Base-by-base conservation (phyloP, 2,888 invertebrate species). In the Eupithecia subumbrata region DNA sequence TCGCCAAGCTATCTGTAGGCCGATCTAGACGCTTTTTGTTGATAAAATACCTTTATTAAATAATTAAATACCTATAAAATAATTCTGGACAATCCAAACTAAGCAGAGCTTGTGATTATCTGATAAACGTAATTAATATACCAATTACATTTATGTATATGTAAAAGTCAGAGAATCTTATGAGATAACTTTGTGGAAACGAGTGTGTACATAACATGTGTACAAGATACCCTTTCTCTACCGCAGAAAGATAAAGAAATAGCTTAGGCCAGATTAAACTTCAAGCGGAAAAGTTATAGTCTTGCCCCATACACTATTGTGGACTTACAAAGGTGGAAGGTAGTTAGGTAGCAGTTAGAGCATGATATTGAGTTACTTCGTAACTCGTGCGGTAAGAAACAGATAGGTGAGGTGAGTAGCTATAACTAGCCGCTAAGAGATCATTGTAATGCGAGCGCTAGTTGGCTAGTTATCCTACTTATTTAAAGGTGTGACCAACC, bases 1-100 rank as follows among this genome's bases (percentile, higher is more conserved):
- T 64, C 71, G 22, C 60, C 25, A 69, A 18, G 22, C n/a, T 68
- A 71, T 72, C 43, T 40, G 37, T 68, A 56, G 56, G 69, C 69
- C 22, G 60, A 69, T 45, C 45, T 67, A 37, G 11, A 37, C 37
- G 30, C 52, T 48, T 67, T 67, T 37, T 56, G 12, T 25, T 5
- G 22, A 22, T 22, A 12, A 22, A 56, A 22, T 56, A 22, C 22
- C n/a, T 56, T 52, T 22, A 22, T 11, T 52, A 52, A 11, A 40
- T 40, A 1, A 40, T 9, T 40, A 40, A 37, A 40, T 40, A 40
- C 40, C 40, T 1, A 40, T 9, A 40, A 40, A 40, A 9, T 9
- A 40, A 40, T 40, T 0, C 1, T 40, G 40, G 11, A 40, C 40
- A 40, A 40, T 40, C 8, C 40, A 9, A 40, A 40, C 40, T 40